phyloP scores from a whole-genome alignment of 2,888 invertebrate genomes.

The Rhorus exstirpatorius region DNA sequence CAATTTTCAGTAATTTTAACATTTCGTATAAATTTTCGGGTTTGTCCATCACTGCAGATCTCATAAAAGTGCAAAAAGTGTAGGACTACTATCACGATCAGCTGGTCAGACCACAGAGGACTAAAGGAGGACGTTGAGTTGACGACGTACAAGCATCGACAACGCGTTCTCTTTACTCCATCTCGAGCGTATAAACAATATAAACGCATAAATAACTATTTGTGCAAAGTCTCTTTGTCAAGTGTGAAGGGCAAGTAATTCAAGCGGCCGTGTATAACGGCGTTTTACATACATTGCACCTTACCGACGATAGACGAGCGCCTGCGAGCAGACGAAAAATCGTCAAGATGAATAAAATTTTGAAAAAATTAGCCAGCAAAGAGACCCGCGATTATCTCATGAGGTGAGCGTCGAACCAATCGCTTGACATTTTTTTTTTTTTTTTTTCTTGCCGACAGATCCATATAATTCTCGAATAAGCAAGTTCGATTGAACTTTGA shows the following conservation, averaged over 20 bases:
- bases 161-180: constrained; percentile 1
- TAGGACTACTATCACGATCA: constrained; percentile 29
- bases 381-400: constrained; percentile 95
- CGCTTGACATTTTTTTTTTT: neutral
- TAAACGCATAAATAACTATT: neutral
- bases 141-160: too few relatives aligned
- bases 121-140: too few relatives aligned
- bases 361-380: constrained; percentile 90
- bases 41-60: too few relatives aligned
- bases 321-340: constrained; percentile 6
- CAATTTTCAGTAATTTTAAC: too few relatives aligned
- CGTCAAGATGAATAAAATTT: constrained; percentile 80
- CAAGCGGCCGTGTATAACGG: neutral
- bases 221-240: neutral
- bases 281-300: constrained; percentile 17
- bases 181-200: constrained; percentile 15
- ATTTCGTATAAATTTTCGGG: too few relatives aligned
- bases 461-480: neutral
- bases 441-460: too few relatives aligned
- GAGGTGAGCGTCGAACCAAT: constrained; percentile 88
- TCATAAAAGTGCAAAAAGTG: too few relatives aligned
- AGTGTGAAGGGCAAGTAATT: neutral
- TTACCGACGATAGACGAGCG: neutral
- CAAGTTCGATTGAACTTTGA: too few relatives aligned
- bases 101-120: too few relatives aligned